phyloP scores from a whole-genome alignment of 2,797 vertebrate genomes.

The Gallinago solitaria region DNA sequence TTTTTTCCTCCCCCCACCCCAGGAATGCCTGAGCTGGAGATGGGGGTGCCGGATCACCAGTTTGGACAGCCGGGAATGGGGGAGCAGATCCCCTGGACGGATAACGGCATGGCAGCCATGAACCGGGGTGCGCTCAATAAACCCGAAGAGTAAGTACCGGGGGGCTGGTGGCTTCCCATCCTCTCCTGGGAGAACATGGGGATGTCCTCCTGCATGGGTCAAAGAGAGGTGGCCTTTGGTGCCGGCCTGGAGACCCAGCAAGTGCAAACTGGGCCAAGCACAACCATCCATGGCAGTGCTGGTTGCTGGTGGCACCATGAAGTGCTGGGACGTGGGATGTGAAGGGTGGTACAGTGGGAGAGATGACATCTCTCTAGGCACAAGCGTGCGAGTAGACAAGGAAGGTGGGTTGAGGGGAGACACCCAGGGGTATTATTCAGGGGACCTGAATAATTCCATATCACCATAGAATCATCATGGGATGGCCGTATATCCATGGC shows the following conservation, averaged over 20 bases:
- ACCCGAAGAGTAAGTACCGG: conserved; percentile 87
- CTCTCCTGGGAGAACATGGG: not conserved
- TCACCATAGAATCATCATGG: not conserved
- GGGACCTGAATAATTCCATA: not conserved
- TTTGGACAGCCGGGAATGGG: conserved; percentile 84
- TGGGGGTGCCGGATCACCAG: conserved; percentile 81
- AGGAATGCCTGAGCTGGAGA: conserved; percentile 88
- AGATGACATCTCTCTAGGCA: not conserved
- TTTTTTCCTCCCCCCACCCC: not conserved
- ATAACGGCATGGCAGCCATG: conserved; percentile 77
- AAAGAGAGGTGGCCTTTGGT: not conserved
- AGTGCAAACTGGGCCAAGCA: not conserved
- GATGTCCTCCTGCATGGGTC: not conserved
- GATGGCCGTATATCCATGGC: not conserved
- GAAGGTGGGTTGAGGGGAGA: not conserved
- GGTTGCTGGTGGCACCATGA: not conserved
- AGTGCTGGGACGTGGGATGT: not conserved
- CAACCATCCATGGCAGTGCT: fast-evolving
- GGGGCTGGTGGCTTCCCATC: not conserved
- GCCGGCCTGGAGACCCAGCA: not conserved
- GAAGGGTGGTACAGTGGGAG: not conserved
- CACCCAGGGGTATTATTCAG: no score
- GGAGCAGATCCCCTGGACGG: conserved; percentile 84
- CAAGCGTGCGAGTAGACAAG: no score
- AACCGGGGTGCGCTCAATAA: conserved; percentile 80